Evolutionary conservation across 2,797 vertebrate species (phyloP).

Genomic region (Sphenodon punctatus): DNA sequence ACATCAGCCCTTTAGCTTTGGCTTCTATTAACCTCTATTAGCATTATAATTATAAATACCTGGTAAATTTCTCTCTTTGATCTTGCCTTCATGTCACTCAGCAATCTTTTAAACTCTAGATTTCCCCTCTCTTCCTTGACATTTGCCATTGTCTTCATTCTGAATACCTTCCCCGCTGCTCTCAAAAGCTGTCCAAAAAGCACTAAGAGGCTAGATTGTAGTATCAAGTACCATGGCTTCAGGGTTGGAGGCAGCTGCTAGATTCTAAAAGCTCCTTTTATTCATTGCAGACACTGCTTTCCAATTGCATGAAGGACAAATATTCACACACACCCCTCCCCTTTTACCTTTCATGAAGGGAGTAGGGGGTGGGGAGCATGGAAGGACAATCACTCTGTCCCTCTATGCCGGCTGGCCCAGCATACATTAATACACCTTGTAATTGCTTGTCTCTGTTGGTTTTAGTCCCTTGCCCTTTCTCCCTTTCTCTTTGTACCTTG

Average conservation of each 20-base stretch:
- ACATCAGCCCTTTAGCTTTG: constrained; percentile 32
- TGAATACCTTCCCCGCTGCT: constrained; percentile 74
- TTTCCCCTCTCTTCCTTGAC: constrained; percentile 73
- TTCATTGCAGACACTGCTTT: constrained; percentile 71
- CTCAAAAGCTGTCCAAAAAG: constrained; percentile 73
- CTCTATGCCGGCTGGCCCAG: constrained; percentile 41
- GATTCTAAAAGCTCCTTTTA: constrained; percentile 79
- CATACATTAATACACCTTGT: constrained; percentile 74
- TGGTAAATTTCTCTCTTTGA: constrained; percentile 79
- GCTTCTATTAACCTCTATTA: constrained; percentile 72
- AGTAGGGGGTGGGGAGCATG: constrained; percentile 21
- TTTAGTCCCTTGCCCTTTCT: constrained; percentile 75
- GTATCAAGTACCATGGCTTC: constrained; percentile 80
- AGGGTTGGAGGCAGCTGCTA: constrained; percentile 74
- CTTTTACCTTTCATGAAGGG: constrained; percentile 55
- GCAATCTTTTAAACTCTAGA: constrained; percentile 74
- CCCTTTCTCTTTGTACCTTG: constrained; percentile 78
- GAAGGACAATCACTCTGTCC: constrained; percentile 64
- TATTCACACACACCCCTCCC: constrained; percentile 61
- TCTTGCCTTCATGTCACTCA: constrained; percentile 77
- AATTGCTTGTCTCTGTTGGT: constrained; percentile 72
- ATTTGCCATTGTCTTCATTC: constrained; percentile 75
- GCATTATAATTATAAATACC: constrained; percentile 77
- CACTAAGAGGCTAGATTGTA: constrained; percentile 63
- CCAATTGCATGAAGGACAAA: constrained; percentile 62